Base-by-base conservation (phyloP, 2,888 invertebrate species). In the Phyllotreta cruciferae region DNA sequence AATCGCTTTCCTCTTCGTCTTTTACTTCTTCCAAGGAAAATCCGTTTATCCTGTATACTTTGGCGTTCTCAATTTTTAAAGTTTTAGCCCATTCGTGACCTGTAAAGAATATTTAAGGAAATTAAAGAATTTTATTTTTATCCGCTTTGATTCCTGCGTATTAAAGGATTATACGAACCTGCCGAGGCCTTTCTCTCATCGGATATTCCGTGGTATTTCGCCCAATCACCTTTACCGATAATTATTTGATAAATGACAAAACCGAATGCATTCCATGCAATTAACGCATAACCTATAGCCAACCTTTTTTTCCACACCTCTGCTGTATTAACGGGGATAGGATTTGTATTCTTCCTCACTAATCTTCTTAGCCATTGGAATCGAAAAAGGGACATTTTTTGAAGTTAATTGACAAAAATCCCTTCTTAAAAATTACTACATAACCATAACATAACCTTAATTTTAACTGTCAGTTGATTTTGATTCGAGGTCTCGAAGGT, bases 201-300 rank as follows among this genome's bases (percentile, higher is more conserved):
- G 50, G 88, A 88, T 3, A 86, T 78, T 4, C 89, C 90, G 74
- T 88, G 84, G 70, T 85, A 85, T 71, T 85, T 82, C 0, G 89
- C 88, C 90, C 90, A 90, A 76, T 90, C 88, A 4, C 79, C 82
- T 74, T 87, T 88, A 1, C 90, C 90, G 0, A 75, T 79, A 67
- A 82, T 87, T 8, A 83, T 76, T 79, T 82, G 84, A 71, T 88
- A 90, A 13, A 83, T 69, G 3, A 90, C 85, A 11, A 87, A 72
- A 7, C 89, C 90, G 75, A 90, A 87, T 0, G 88, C 88, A 79
- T 91, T 87, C 90, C 90, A 91, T 9, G 88, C 87, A 6, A 88
- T n/a, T 45, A 91, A 60, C 38, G 85, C 86, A 74, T 91, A 91
- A 0, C 79, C 82, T 63, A 89, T 66, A 66, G 90, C 86, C 0